Evolutionary conservation across 2,888 invertebrate genomes (phyloP).

Genomic region (Tachina lurida): DNA sequence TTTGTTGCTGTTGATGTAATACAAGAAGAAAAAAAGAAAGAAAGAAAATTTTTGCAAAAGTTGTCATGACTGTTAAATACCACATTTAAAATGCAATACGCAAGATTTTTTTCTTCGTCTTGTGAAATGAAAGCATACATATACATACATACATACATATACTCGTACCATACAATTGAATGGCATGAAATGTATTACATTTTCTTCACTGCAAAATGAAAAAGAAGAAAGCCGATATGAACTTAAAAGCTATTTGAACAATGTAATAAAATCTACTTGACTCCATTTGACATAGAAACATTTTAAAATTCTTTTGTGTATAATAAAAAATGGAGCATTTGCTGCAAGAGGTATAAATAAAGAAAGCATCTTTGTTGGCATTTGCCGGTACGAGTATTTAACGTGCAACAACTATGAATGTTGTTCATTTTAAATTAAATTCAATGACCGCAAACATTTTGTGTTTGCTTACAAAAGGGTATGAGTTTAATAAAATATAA

Average conservation of each 20-base stretch:
- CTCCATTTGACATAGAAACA: conserved; percentile 46
- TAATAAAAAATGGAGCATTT: conserved; percentile 21
- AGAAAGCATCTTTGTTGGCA: background rate
- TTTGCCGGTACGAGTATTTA: conserved; percentile 4
- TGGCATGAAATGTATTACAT: conserved; percentile 11
- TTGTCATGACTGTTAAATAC: conserved; percentile 54
- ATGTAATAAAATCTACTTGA: conserved; percentile 50
- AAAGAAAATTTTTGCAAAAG: conserved; percentile 21
- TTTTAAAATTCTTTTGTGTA: conserved; percentile 15
- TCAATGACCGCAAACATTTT: conserved; percentile 22
- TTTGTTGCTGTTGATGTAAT: conserved; percentile 33
- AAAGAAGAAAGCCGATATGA: conserved; percentile 21
- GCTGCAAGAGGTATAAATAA: background rate
- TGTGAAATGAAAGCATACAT: background rate
- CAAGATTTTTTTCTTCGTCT: conserved; percentile 12
- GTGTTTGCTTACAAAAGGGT: background rate
- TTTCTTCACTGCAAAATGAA: conserved; percentile 24
- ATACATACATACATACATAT: too few species aligned
- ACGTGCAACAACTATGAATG: background rate
- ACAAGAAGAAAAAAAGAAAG: too few species aligned
- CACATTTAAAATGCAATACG: conserved; percentile 49
- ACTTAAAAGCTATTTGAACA: conserved; percentile 44
- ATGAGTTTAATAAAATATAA: too few species aligned
- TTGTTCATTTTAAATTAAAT: conserved; percentile 1
- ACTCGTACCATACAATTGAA: conserved; percentile 9